Base-by-base conservation (phyloP, 2,888 invertebrate genomes). In the Zhengitettix transpicula region DNA sequence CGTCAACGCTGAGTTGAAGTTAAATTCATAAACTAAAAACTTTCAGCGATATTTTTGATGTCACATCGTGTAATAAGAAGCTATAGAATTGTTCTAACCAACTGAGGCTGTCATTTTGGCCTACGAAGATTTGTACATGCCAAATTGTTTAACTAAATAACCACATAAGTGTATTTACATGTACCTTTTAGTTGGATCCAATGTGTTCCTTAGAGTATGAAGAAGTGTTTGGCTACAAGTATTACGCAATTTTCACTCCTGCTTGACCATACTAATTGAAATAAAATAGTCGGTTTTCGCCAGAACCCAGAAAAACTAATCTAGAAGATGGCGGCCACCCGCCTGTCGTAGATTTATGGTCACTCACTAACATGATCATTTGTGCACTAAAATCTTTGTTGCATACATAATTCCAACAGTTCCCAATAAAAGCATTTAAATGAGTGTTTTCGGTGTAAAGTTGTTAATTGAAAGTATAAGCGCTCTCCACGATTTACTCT, bases 251-350 rank as follows among this genome's bases (percentile, higher is more conserved):
- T 47, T 57, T 62, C 60, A 61, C 57, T 54, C 57, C 59, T 55
- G 57, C 47, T 57, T 58, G 57, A 44, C 55, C 60, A 62, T 61
- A 60, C 54, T 64, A 58, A 62, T 60, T 61, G 57, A 58, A 62
- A 62, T 61, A 62, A 61, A 62, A 58, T 61, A 59, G 55, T 61
- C 58, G 55, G 54, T 57, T 65, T 65, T 63, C 66, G 65, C 65
- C 67, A 67, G 70, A 69, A 70, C 69, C 67, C 69, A 69, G 69
- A 71, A 77, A 77, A 74, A 75, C 72, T 76, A 72, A 74, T 74
- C 73, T 74, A 74, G 75, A 79, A 79, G 78, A 79, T 79, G 78
- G 79, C 78, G 77, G 77, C 76, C 74, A 74, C 71, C 73, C 72
- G 73, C 72, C 73, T 73, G 68, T 69, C 65, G 68, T 69, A 68